phyloP scores from a whole-genome alignment of 2,113 vertebrate genomes.

The Riparia riparia region DNA sequence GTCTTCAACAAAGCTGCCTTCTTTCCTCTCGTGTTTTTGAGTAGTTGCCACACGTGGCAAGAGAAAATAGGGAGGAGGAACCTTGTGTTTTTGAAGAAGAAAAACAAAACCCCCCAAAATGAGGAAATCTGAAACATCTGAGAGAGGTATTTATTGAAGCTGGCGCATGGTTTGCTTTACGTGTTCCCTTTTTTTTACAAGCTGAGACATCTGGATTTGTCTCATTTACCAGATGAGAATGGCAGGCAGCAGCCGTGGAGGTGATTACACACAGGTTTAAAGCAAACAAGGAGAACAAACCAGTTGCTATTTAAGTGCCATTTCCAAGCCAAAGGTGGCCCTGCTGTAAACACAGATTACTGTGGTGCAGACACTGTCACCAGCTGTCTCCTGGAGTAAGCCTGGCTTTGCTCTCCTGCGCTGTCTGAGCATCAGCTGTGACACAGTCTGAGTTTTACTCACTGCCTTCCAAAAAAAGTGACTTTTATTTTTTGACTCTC shows the following conservation, averaged over 20 bases:
- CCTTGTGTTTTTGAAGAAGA: background rate
- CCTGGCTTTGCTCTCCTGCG: background rate
- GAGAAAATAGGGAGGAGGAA: background rate
- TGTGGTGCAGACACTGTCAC: background rate
- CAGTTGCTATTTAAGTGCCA: background rate
- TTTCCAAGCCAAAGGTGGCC: constrained; percentile 3
- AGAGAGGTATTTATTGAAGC: background rate
- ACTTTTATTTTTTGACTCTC: background rate
- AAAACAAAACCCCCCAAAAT: background rate
- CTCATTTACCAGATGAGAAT: background rate
- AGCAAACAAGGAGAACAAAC: background rate
- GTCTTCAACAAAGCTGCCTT: constrained; percentile 4
- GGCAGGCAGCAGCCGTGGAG: background rate
- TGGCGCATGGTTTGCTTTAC: background rate
- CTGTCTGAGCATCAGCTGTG: background rate
- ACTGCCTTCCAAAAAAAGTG: background rate
- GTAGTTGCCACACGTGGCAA: background rate
- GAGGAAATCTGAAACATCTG: background rate
- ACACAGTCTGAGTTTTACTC: background rate
- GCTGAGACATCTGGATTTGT: constrained; percentile 34
- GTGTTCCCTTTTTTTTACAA: background rate
- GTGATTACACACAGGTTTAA: background rate
- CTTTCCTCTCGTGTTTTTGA: background rate
- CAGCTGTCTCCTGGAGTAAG: background rate
- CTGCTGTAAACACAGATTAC: background rate